Percentiles rank a stretch among this genome's conserved stretches.
Evolutionary conservation across 2,113 vertebrate genomes (phyloP).

Genomic region (Cavia aperea): DNA sequence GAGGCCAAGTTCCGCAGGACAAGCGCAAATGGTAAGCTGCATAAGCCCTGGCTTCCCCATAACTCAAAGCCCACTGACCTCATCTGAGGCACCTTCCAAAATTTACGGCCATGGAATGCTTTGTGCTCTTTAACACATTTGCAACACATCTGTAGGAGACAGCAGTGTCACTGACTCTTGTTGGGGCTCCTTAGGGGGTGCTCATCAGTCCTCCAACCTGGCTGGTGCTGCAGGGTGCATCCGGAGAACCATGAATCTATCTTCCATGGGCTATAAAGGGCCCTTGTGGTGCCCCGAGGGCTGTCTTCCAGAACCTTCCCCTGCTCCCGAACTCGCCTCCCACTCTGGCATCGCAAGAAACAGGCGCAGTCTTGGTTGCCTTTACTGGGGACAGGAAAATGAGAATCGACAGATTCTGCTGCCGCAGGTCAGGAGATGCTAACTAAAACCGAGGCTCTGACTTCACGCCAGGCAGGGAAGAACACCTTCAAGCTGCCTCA

Average conservation of each 20-base stretch:
- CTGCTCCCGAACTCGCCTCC: no score
- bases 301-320: rapidly evolving
- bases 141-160: rapidly evolving
- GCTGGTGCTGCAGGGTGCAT: rapidly evolving
- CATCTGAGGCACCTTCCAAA: background rate
- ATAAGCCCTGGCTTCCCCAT: slow-evolving; percentile 26
- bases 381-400: background rate
- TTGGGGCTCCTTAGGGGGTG: rapidly evolving
- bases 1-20: slow-evolving; percentile 47
- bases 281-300: no score
- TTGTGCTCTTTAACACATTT: rapidly evolving
- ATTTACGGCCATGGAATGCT: background rate
- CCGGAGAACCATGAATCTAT: rapidly evolving
- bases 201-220: rapidly evolving
- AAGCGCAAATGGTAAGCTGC: slow-evolving; percentile 52
- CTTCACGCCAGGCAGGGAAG: background rate
- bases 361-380: rapidly evolving
- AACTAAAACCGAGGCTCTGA: background rate
- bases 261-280: background rate
- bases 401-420: no score
- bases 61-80: background rate
- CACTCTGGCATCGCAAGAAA: no score
- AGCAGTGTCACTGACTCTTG: rapidly evolving
- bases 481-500: background rate
- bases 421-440: background rate